These are phyloP conservation scores for Spea hammondii DNA, from an alignment of 2,797 vertebrate genomes.

Conservation along the genomic window DNA sequence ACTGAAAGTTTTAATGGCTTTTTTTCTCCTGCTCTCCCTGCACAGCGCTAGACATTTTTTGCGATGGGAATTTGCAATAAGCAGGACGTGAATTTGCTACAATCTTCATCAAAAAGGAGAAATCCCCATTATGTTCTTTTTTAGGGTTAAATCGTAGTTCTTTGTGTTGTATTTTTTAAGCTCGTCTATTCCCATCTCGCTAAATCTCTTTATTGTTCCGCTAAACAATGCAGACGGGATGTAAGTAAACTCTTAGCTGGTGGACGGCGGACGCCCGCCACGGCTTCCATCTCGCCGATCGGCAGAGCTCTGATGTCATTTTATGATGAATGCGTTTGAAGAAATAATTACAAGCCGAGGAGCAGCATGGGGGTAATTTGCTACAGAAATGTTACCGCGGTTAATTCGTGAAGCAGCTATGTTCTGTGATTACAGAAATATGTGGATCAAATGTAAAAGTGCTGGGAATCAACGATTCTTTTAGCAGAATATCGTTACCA, in stretches of 20 bases:
- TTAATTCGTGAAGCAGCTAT: conserved; percentile 43
- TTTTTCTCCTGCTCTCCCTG: too few relatives aligned
- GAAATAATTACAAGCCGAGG: conserved; percentile 64
- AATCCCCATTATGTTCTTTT: too few relatives aligned
- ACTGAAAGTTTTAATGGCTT: too few relatives aligned
- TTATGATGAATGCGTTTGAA: conserved; percentile 58
- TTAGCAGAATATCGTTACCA: neutral
- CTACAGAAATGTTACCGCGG: conserved; percentile 17
- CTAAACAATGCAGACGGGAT: neutral
- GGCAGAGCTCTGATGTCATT: conserved; percentile 57
- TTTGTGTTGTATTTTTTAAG: too few relatives aligned
- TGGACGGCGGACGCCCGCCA: conserved; percentile 11
- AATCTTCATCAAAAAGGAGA: too few relatives aligned
- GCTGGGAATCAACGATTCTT: conserved; percentile 2
- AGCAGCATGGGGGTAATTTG: conserved; percentile 61
- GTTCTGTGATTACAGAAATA: neutral
- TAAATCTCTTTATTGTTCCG: neutral
- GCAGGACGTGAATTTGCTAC: too few relatives aligned
- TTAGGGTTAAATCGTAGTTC: too few relatives aligned
- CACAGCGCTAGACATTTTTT: too few relatives aligned
- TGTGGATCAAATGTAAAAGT: neutral
- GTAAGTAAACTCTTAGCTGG: neutral
- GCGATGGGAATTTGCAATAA: too few relatives aligned
- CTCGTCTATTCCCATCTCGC: too few relatives aligned
- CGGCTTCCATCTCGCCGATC: conserved; percentile 53